Percentiles rank a stretch among this genome's conserved stretches.
phyloP scores from a whole-genome alignment of 1,140 invertebrate species.

The Ganaspis sp. region DNA sequence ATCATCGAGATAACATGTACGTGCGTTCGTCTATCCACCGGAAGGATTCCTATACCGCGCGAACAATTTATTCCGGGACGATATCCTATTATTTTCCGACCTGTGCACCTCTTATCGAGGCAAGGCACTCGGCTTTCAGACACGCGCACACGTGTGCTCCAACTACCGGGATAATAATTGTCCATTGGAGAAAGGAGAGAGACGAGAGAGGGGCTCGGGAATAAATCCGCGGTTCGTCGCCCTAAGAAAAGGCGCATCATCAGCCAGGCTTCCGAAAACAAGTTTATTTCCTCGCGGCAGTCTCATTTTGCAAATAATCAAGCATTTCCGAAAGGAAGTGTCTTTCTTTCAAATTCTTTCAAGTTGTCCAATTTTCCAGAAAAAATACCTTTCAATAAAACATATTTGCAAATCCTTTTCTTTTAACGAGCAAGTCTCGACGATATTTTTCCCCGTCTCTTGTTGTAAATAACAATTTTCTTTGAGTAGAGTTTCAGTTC shows the following conservation, averaged over 20 bases:
- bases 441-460: too few relatives aligned
- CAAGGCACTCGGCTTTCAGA: slow-evolving; percentile 22
- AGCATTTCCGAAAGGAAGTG: neutral
- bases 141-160: neutral
- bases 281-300: slow-evolving; percentile 3
- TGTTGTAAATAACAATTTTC: too few relatives aligned
- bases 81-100: slow-evolving; percentile 31
- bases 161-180: slow-evolving; percentile 18
- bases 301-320: neutral
- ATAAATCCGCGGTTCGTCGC: neutral
- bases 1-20: slow-evolving; percentile 26
- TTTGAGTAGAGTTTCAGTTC: too few relatives aligned
- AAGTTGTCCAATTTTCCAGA: slow-evolving; percentile 38
- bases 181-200: neutral
- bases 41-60: slow-evolving; percentile 10
- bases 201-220: neutral
- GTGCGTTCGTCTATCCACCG: slow-evolving; percentile 26
- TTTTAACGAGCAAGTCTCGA: neutral
- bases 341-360: neutral
- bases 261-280: neutral
- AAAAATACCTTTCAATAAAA: slow-evolving; percentile 36
- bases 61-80: slow-evolving; percentile 31
- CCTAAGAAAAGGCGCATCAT: slow-evolving; percentile 42
- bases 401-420: neutral
- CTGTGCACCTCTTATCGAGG: slow-evolving; percentile 29